Evolutionary conservation across 2,888 invertebrate genomes (phyloP), one percentile per base, ranked within the genome.

Genomic region (Lasioglossum zephyrum): DNA sequence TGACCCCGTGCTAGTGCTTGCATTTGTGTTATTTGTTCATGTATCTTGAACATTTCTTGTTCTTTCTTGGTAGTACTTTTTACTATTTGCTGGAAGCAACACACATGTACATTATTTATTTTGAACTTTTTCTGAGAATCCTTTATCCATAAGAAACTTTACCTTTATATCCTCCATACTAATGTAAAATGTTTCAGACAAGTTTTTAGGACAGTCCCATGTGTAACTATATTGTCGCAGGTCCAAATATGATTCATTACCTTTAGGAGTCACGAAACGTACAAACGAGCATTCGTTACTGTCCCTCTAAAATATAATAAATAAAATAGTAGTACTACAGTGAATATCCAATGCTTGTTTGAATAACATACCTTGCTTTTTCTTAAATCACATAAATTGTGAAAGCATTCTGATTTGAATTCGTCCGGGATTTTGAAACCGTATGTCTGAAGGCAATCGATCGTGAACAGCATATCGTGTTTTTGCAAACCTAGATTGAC

Each of bases 1-100:
- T 96, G 97, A 26, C 97, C 97, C 88, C 96, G 95, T 77, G 96
- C 95, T 73, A 95, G 94, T 2, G 97, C 96, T 95, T 97, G 97
- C 63, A 97, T 94, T 88, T 95, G 95, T 6, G 96, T 95, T 5
- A 90, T 86, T 5, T 89, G 83, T 47, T 91, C 89, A 22, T 89
- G 85, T 11, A 92, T 79, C 57, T 57, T 84, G 49, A 78, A 77
- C 44, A 75, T 66, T 16, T 95, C 95, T 76, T 95, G 95, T 89
- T 95, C 95, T 91, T 95, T 95, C 2, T 95, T 93, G 88, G 95
- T 95, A 80, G 95, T 94, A 93, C 95, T 95, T 85, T 96, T 96
- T 16, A 96, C 95, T 91, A 96, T 95, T 22, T 95, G 95, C 88
- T 96, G 93, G 6, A 96, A 86, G 36, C 13, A 41, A 66, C 36